Evolutionary conservation across 2,888 invertebrate species (phyloP), one percentile per base, ranked within the genome.

Genomic region (Epinotia demarniana): DNA sequence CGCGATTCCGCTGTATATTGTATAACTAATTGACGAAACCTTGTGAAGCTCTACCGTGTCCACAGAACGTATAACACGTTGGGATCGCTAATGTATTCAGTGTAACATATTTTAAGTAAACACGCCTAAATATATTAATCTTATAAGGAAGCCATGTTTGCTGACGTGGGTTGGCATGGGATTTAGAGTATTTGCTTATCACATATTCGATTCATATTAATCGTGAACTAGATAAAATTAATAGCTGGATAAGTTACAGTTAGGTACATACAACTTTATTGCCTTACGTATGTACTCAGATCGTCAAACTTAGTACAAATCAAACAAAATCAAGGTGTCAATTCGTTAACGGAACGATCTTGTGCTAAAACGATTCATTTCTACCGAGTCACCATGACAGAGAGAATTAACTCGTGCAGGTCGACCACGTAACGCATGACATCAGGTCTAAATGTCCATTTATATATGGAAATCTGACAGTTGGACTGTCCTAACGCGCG

Each of bases 71-170:
- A 74, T 19, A 68, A 57, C 33, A 55, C 57, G 57, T 18, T 27
- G 43, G 53, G 61, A 73, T 62, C 18, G 63, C 70, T 74, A 70
- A 70, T 58, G 39, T 74, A 70, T 63, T 62, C 72, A 63, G 23
- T 63, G 62, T 74, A 27, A 62, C 63, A 74, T 49, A 70, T 70
- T 74, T 74, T 70, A 62, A 63, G 69, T 19, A 74, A 71, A 72
- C 55, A 72, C 67, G 23, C 70, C 63, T 46, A 57, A 46, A 71
- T 71, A 66, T 67, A 61, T 66, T 72, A 71, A 62, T 71, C 75
- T 27, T 67, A 67, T 75, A 72, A 62, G 75, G 75, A 49, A 72
- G n/a, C 23, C 55, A 39, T 60, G 46, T 70, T 75, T 67, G 67
- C 43, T 12, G 67, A 64, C 66, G 75, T 43, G 70, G 70, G 49